Evolutionary conservation across 2,888 invertebrate genomes (phyloP), one percentile per base, ranked within the genome.

Genomic region (Perizoma affinitatum): DNA sequence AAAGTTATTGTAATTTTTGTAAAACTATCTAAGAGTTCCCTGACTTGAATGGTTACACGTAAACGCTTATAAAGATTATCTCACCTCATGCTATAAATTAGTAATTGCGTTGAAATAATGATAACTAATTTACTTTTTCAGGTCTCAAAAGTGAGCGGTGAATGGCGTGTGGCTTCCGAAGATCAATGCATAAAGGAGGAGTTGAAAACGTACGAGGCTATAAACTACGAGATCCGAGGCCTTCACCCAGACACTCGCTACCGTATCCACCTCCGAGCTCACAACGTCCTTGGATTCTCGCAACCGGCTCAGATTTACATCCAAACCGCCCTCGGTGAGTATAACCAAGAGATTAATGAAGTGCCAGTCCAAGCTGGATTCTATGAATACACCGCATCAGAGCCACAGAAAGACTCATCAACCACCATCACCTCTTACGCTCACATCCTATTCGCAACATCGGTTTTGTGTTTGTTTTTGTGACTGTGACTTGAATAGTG

Each of bases 291-390:
- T 66, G 98, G 98, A 59, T 95, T 93, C 87, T 97, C 98, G 76
- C 92, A 94, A 62, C 95, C 97, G 0, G 96, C 96, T 45, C 94
- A 95, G 79, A 94, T 97, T 71, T 94, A 95, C 82, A 94, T 98
- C 84, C 96, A 96, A 91, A 98, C 98, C 68, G 96, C 96, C 78
- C 94, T 95, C 94, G 97, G 97, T 97, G 96, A 96, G 96, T 94
- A 93, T 83, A 86, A 86, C 79, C 86, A 86, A 78, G 90, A 90
- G 71, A 86, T 74, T 85, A 90, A 88, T 74, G 89, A 91, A 75
- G 86, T 89, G 68, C 88, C 87, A 49, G 75, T 85, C 57, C 87
- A 85, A 70, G 89, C 90, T 68, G 92, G 92, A 71, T 92, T 92
- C 85, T 92, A 92, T 82, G 88, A 93, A 61, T 92, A 88, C 77